Conservation (phyloP, 2,888 invertebrate species). For the Miltochrista miniata region DNA sequence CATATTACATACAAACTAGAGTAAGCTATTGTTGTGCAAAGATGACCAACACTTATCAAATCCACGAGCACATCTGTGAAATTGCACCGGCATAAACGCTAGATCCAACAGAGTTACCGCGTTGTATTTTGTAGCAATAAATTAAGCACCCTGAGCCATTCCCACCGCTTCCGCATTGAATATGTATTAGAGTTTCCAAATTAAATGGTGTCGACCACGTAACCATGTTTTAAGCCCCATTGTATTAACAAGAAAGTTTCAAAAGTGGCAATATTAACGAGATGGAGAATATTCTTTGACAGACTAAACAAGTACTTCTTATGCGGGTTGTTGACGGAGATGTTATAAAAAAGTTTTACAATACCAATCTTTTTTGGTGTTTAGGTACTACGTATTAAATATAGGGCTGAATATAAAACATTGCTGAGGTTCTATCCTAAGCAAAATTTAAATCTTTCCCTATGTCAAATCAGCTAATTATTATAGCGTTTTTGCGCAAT, state of each 20-base stretch:
- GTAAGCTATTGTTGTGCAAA: background rate
- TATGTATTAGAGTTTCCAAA: slow-evolving; percentile 37
- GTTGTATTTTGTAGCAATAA: slow-evolving; percentile 25
- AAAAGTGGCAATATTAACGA: slow-evolving; percentile 7
- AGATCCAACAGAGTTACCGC: background rate
- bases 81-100: slow-evolving; percentile 4
- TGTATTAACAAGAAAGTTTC: slow-evolving; percentile 9
- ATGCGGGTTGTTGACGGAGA: background rate
- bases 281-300: slow-evolving; percentile 2
- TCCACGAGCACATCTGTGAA: background rate
- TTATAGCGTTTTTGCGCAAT: too few species aligned
- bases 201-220: slow-evolving; percentile 23
- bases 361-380: too few species aligned
- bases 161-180: slow-evolving; percentile 24
- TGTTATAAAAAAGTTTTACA: too few species aligned
- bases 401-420: background rate
- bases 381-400: too few species aligned
- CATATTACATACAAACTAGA: background rate
- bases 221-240: slow-evolving; percentile 2
- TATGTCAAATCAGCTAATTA: too few species aligned
- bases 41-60: slow-evolving; percentile 1
- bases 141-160: slow-evolving; percentile 22
- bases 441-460: too few species aligned
- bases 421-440: background rate
- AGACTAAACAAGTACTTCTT: too few species aligned